phyloP scores from a whole-genome alignment of 2,113 vertebrate genomes.

The Ceyx cyanopectus region DNA sequence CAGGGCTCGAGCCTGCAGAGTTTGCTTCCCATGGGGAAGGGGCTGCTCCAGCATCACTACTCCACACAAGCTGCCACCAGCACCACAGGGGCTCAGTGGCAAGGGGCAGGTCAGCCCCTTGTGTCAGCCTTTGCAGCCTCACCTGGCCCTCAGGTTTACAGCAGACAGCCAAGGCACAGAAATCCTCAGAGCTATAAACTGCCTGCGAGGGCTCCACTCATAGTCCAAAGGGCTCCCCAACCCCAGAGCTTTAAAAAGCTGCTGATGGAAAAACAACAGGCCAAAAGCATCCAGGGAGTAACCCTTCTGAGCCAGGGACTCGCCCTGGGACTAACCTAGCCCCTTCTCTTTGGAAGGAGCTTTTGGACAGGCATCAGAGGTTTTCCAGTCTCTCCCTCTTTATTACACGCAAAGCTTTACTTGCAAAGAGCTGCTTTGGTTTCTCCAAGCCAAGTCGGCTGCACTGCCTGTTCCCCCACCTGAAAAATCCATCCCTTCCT shows the following conservation, averaged over 20 bases:
- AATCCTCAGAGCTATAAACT: background rate
- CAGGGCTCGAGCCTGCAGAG: background rate
- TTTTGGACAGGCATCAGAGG: constrained; percentile 9
- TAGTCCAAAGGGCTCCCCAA: background rate
- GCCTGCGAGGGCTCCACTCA: background rate
- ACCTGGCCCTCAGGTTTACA: too few species aligned
- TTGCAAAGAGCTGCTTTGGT: background rate
- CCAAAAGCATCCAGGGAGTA: background rate
- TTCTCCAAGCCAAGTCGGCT: background rate
- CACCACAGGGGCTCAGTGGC: background rate
- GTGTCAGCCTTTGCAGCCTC: background rate
- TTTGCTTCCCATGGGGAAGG: background rate
- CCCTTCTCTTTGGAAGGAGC: background rate
- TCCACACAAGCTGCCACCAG: fast-evolving
- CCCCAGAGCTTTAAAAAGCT: background rate
- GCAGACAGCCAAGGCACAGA: too few species aligned
- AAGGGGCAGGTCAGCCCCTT: background rate
- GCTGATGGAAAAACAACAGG: background rate
- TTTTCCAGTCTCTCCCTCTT: constrained; percentile 4
- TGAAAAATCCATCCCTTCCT: constrained; percentile 12
- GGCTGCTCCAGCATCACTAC: background rate
- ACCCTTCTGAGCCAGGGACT: background rate
- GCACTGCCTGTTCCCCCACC: background rate
- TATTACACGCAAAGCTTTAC: background rate
- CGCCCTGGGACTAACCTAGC: background rate